Conservation (phyloP, 2,113 vertebrate species). For the Camelus bactrianus region DNA sequence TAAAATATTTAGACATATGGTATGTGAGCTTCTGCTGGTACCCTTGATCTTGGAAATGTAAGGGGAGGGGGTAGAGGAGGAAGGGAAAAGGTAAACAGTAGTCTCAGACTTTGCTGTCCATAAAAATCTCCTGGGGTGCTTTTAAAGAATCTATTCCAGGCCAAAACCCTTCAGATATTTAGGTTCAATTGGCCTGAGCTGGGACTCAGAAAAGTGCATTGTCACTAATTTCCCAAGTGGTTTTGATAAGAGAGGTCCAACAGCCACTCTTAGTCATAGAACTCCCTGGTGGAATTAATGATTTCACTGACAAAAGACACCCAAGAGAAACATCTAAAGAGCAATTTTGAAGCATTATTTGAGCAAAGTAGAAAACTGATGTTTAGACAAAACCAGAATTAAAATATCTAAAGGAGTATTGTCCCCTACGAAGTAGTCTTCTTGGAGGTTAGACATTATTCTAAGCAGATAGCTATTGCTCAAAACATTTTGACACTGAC, state of each 20-base stretch:
- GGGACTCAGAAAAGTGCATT: background rate
- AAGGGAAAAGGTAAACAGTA: background rate
- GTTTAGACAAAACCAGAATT: slow-evolving; percentile 37
- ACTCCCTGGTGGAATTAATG: background rate
- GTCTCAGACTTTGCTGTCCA: background rate
- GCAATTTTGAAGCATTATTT: background rate
- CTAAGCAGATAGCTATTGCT: slow-evolving; percentile 11
- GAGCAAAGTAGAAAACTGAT: background rate
- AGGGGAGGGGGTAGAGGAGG: background rate
- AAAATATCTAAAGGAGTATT: background rate
- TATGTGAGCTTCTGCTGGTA: background rate
- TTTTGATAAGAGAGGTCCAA: background rate
- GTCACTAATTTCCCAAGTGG: background rate
- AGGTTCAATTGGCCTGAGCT: background rate
- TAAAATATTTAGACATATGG: background rate
- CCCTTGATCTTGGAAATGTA: background rate
- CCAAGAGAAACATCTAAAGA: background rate
- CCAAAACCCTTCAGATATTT: background rate
- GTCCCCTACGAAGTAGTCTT: background rate
- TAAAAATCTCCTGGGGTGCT: background rate
- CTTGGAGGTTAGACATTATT: slow-evolving; percentile 8
- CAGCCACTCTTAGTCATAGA: background rate
- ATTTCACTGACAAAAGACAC: background rate
- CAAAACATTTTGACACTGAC: slow-evolving; percentile 43
- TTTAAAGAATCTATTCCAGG: background rate